Conservation (phyloP, 1,140 invertebrate species). For the Orchestia grillus region DNA sequence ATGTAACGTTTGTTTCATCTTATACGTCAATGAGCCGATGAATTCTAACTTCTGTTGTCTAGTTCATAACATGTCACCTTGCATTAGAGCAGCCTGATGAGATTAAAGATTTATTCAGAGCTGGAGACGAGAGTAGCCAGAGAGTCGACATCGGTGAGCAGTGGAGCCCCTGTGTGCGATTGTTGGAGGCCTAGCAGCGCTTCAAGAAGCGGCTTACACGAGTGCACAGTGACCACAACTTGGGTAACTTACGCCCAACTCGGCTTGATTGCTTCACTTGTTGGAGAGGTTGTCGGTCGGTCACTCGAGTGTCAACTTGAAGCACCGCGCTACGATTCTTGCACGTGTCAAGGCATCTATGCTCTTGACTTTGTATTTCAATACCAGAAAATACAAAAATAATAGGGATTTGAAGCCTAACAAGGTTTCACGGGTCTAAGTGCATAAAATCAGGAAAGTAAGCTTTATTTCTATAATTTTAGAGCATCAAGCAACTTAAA, state of each 20-base stretch:
- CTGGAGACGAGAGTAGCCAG: neutral
- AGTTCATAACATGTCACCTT: no score
- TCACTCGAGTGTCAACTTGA: neutral
- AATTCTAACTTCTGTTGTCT: no score
- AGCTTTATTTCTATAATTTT: no score
- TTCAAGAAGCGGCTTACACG: neutral
- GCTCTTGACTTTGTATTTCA: neutral
- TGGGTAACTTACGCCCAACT: slow-evolving; percentile 22
- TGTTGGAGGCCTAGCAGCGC: neutral
- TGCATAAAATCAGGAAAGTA: no score
- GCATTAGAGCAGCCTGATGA: neutral
- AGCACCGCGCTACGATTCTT: neutral
- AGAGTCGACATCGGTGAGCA: neutral
- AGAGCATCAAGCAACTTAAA: no score
- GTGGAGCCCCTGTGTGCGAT: neutral
- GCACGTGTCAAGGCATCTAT: neutral
- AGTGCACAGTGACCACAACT: neutral
- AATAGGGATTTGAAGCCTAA: neutral
- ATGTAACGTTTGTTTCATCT: no score
- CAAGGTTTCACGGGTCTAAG: neutral
- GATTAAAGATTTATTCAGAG: neutral
- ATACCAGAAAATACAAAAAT: neutral
- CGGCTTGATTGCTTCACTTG: slow-evolving; percentile 21
- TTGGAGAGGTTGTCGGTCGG: slow-evolving; percentile 1
- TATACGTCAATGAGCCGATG: no score